Evolutionary conservation across 2,888 invertebrate genomes (phyloP).

Genomic region (Watsonalla binaria): DNA sequence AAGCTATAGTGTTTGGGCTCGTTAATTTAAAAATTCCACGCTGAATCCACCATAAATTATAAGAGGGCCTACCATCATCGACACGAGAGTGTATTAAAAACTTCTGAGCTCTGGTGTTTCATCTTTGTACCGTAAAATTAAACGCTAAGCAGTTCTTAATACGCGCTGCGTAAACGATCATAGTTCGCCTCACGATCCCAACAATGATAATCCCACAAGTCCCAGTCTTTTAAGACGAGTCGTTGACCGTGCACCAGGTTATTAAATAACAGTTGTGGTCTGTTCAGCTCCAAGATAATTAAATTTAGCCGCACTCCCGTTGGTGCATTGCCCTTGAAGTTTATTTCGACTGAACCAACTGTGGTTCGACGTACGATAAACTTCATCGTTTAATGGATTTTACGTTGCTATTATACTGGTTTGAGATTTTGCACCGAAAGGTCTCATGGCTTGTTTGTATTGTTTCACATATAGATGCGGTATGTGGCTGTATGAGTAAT

Average conservation of each 20-base stretch:
- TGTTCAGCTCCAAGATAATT: constrained; percentile 24
- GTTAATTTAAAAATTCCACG: no score
- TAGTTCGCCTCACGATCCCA: no score
- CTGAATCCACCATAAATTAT: no score
- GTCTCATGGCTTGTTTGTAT: not conserved
- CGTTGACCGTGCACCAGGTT: not conserved
- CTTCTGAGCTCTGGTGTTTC: no score
- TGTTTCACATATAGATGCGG: not conserved
- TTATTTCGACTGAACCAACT: constrained; percentile 36
- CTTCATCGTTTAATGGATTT: constrained; percentile 25
- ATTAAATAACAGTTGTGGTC: not conserved
- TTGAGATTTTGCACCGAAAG: constrained; percentile 2
- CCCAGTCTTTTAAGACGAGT: not conserved
- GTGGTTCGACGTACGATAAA: constrained; percentile 32
- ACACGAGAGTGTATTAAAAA: no score
- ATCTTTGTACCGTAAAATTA: no score
- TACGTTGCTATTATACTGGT: constrained; percentile 11
- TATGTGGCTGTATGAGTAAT: not conserved
- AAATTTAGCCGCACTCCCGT: constrained; percentile 28
- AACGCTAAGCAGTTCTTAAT: no score
- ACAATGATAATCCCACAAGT: not conserved
- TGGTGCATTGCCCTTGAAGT: constrained; percentile 44
- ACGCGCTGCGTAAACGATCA: no score
- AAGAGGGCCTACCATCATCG: no score
- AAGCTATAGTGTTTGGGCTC: no score